Evolutionary conservation across 2,797 vertebrate species (phyloP).

Genomic region (Siniperca scherzeri): DNA sequence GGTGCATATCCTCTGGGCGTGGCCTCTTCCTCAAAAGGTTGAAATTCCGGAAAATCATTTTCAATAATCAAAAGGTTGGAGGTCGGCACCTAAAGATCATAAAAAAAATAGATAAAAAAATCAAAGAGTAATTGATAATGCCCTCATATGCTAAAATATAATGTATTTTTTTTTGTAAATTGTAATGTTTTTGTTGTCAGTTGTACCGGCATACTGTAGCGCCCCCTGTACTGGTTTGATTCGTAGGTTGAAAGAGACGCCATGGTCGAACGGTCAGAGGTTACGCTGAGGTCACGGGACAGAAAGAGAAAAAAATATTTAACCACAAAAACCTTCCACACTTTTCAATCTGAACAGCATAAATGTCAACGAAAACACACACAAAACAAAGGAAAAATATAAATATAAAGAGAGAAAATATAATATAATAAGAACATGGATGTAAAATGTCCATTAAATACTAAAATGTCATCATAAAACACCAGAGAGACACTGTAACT

Average conservation of each 20-base stretch:
- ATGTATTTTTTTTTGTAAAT: too few species aligned
- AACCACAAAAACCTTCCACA: not conserved
- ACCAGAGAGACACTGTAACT: too few species aligned
- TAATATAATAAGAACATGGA: not conserved
- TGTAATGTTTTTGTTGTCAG: not conserved
- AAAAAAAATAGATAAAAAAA: accelerated
- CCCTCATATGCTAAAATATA: not conserved
- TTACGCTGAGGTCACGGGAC: not conserved
- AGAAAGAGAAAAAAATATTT: not conserved
- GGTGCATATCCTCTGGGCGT: slow-evolving; percentile 75
- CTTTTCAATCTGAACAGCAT: not conserved
- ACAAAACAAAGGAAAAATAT: not conserved
- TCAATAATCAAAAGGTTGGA: slow-evolving; percentile 75
- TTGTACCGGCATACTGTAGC: slow-evolving; percentile 10
- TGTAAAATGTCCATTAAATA: too few species aligned
- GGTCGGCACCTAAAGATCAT: slow-evolving; percentile 29
- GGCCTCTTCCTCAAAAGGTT: slow-evolving; percentile 65
- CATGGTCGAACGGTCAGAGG: not conserved
- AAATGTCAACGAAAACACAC: not conserved
- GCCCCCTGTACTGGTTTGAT: not conserved
- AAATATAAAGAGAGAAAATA: too few species aligned
- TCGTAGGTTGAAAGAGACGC: accelerated
- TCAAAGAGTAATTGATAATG: too few species aligned
- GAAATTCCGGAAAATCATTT: slow-evolving; percentile 75
- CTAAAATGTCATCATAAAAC: too few species aligned